These are phyloP conservation scores for Parasteatoda lunata DNA, from an alignment of 2,888 invertebrate genomes.

Conservation along the genomic window DNA sequence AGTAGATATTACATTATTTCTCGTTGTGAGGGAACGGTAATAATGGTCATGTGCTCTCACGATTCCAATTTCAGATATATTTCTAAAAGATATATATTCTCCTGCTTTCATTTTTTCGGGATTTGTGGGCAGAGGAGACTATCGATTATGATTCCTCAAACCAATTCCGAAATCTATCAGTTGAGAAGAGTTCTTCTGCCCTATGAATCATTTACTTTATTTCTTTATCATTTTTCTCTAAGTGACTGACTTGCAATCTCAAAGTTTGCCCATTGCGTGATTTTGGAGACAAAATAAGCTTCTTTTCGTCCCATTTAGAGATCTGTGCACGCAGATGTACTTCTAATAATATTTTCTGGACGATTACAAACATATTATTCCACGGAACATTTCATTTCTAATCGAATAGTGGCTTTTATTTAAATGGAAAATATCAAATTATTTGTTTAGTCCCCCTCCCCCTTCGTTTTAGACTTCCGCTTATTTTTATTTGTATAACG, in stretches of 20 bases:
- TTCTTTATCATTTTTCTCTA: not conserved
- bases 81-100: conserved; percentile 47
- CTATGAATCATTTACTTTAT: conserved; percentile 55
- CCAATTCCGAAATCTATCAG: conserved; percentile 44
- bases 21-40: conserved; percentile 31
- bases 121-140: conserved; percentile 36
- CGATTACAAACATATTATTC: too few species aligned
- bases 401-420: too few species aligned
- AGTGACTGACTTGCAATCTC: not conserved
- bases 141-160: conserved; percentile 36
- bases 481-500: too few species aligned
- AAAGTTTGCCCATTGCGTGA: not conserved
- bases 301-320: not conserved
- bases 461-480: too few species aligned
- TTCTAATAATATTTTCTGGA: too few species aligned
- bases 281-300: not conserved
- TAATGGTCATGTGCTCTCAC: conserved; percentile 17
- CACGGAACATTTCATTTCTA: too few species aligned
- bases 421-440: too few species aligned
- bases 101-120: conserved; percentile 43
- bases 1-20: conserved; percentile 36
- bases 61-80: conserved; percentile 51
- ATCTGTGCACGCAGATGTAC: too few species aligned
- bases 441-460: too few species aligned
- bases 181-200: conserved; percentile 32